These are phyloP conservation scores for Mugil cephalus DNA, from an alignment of 2,113 vertebrate species.

Conservation along the genomic window DNA sequence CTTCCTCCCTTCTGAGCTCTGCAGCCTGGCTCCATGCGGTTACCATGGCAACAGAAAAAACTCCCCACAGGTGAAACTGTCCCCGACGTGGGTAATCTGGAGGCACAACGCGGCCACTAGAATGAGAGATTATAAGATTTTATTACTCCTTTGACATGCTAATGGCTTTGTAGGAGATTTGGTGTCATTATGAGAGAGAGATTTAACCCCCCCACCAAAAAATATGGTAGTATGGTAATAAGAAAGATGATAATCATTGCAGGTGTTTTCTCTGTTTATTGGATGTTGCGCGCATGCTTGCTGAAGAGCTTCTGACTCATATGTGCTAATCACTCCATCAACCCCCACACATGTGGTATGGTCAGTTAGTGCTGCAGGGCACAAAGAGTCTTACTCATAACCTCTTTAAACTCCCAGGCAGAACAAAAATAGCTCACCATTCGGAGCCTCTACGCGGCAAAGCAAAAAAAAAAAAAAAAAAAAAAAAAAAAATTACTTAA, in stretches of 20 bases:
- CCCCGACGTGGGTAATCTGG: neutral
- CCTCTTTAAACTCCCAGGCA: slow-evolving; percentile 16
- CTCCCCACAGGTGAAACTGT: slow-evolving; percentile 21
- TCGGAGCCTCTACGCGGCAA: neutral
- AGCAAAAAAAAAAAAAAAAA: too few relatives aligned
- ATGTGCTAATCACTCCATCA: slow-evolving; percentile 9
- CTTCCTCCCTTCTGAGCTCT: slow-evolving; percentile 1
- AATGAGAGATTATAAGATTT: slow-evolving; percentile 2
- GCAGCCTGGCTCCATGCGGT: slow-evolving; percentile 5
- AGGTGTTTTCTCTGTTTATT: neutral
- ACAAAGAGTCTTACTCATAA: slow-evolving; percentile 11
- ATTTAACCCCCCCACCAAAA: too few relatives aligned
- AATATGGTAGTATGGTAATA: too few relatives aligned
- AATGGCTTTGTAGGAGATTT: neutral
- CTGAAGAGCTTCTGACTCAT: slow-evolving; percentile 6
- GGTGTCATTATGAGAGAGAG: too few relatives aligned
- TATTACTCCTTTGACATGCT: neutral
- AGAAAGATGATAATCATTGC: too few relatives aligned
- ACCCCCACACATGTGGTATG: slow-evolving; percentile 15
- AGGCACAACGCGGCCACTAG: slow-evolving; percentile 1
- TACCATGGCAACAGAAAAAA: slow-evolving; percentile 38
- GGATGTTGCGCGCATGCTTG: neutral
- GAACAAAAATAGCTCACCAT: neutral
- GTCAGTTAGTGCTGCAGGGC: slow-evolving; percentile 6
- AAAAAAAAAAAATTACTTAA: too few relatives aligned